Evolutionary conservation across 1,140 invertebrate genomes (phyloP).

Genomic region (Elysia chlorotica): DNA sequence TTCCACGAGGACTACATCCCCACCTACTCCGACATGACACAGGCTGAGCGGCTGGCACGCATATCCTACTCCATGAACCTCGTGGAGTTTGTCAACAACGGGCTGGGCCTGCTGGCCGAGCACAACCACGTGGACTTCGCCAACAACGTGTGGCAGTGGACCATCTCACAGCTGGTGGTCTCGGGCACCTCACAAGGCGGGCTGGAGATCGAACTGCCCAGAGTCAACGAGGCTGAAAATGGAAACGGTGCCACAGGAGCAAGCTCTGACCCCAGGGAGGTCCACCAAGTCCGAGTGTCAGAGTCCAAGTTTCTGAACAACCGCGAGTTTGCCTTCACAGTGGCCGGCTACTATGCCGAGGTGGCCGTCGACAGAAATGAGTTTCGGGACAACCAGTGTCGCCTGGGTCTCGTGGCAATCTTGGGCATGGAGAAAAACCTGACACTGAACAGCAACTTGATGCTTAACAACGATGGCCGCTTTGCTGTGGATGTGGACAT

Average conservation of each 20-base stretch:
- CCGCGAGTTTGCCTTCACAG: slow-evolving; percentile 49
- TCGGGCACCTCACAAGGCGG: slow-evolving; percentile 74
- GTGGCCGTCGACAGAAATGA: slow-evolving; percentile 79
- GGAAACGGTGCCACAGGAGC: too few species aligned
- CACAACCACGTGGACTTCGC: slow-evolving; percentile 62
- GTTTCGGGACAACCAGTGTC: slow-evolving; percentile 85
- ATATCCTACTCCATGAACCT: slow-evolving; percentile 53
- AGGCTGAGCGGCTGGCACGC: slow-evolving; percentile 58
- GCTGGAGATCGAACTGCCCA: slow-evolving; percentile 70
- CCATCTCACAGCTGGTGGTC: slow-evolving; percentile 76
- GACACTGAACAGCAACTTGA: slow-evolving; percentile 73
- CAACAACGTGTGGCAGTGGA: slow-evolving; percentile 62
- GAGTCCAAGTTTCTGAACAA: slow-evolving; percentile 48
- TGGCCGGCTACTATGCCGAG: slow-evolving; percentile 86
- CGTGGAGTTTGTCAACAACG: slow-evolving; percentile 47
- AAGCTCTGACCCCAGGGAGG: too few species aligned
- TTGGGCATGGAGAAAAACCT: slow-evolving; percentile 97
- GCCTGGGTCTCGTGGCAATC: slow-evolving; percentile 81
- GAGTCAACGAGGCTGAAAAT: slow-evolving; percentile 47
- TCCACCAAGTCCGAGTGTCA: slow-evolving; percentile 51
- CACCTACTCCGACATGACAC: slow-evolving; percentile 58
- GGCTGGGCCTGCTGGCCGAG: slow-evolving; percentile 52
- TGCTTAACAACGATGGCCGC: slow-evolving; percentile 77
- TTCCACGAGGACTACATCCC: slow-evolving; percentile 57
- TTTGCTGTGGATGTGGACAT: slow-evolving; percentile 88